Percentiles rank a stretch among this genome's conserved stretches.
phyloP scores from a whole-genome alignment of 2,888 invertebrate species.

The Nephrocerus scutellatus region DNA sequence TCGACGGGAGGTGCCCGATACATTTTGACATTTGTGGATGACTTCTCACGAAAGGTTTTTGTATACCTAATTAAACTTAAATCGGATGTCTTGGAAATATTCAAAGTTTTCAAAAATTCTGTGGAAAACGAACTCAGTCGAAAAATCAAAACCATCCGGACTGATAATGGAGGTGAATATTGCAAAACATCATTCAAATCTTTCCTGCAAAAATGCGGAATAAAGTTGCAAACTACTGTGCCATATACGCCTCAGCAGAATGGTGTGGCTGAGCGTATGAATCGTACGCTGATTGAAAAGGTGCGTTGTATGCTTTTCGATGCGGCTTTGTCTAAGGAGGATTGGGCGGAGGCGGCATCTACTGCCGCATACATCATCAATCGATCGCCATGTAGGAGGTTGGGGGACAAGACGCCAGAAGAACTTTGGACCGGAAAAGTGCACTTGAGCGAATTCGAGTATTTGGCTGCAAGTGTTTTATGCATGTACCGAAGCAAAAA shows the following conservation, averaged over 20 bases:
- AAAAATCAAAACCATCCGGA: not conserved
- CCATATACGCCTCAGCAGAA: slow-evolving; percentile 15
- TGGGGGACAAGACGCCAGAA: slow-evolving; percentile 13
- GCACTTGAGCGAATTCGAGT: slow-evolving; percentile 16
- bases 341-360: slow-evolving; percentile 18
- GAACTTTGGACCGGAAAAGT: slow-evolving; percentile 15
- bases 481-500: slow-evolving; percentile 19
- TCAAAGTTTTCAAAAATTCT: no score
- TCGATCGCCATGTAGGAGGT: slow-evolving; percentile 13
- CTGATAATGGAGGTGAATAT: not conserved
- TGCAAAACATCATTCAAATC: not conserved
- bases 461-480: slow-evolving; percentile 18
- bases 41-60: no score
- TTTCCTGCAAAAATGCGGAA: slow-evolving; percentile 6
- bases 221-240: slow-evolving; percentile 14
- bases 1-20: slow-evolving; percentile 7
- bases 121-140: not conserved
- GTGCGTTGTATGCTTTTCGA: slow-evolving; percentile 14
- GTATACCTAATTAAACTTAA: no score
- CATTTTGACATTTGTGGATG: no score
- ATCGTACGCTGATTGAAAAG: slow-evolving; percentile 10
- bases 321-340: slow-evolving; percentile 8
- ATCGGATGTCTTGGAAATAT: no score
- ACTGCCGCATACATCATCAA: slow-evolving; percentile 19
- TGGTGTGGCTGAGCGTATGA: slow-evolving; percentile 11